Base-by-base conservation (phyloP, 2,888 invertebrate species). In the Rugalucina vietnamica region DNA sequence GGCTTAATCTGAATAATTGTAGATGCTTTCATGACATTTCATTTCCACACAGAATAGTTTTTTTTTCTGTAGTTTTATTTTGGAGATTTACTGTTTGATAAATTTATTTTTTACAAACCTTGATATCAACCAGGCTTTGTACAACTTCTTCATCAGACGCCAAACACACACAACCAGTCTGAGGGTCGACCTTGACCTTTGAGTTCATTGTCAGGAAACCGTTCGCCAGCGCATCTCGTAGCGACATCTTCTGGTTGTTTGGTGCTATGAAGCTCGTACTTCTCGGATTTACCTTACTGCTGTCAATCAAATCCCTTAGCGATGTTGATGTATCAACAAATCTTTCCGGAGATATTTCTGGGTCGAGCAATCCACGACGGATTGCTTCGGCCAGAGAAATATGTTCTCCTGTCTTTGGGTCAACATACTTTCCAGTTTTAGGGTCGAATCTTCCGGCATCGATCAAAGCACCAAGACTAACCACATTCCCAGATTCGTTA, bases 311-410 rank as follows among this genome's bases (percentile, higher is more conserved):
- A 43, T 93, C 93, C 73, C 93, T 89, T 32, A 94, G 82, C 18
- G 92, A 88, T 37, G 90, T 85, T 5, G 91, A 90, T 39, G 91
- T 91, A 83, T 93, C 93, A 32, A 93, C 90, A 84, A 92, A 92
- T 29, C 87, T 86, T 36, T 91, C 92, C 0, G 91, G 90, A 34
- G 91, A 88, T n/a, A 94, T 89, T n/a, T 85, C 83, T 1, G 94
- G 90, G 5, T 88, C 88, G 65, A 94, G 88, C 29, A 93, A 84
- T 0, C 98, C 98, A 94, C 97, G 96, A 93, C 98, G 97, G 0
- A 98, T 97, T 21, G 98, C 98, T 91, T 98, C 95, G 88, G 93
- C 96, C 79, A 97, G 95, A 86, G 96, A 96, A 43, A 97, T 94
- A 69, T 95, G 95, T 80, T 95, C 96, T 21, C 97, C 97, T 3